Base-by-base conservation (phyloP, 2,797 vertebrate genomes). In the Ctenopoma multispine region DNA sequence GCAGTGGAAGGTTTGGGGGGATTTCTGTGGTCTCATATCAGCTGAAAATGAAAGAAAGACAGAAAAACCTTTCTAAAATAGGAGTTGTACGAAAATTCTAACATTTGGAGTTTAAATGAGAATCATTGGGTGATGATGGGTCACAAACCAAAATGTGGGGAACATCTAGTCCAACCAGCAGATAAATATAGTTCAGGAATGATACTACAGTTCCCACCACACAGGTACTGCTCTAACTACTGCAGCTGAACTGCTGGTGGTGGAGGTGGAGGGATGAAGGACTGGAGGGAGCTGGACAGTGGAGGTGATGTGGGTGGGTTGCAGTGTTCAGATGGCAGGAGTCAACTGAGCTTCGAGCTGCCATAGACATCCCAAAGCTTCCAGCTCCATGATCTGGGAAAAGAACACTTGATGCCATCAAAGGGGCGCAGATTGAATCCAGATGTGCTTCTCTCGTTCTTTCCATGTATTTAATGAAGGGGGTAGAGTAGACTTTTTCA, bases 331-430 rank as follows among this genome's bases (percentile, higher is more conserved):
- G 46, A 90, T 87, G 93, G 85, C 91, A 92, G 88, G 50, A 93
- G 91, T 88, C 67, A 76, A 82, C 82, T 93, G 90, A 85, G 91
- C 92, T 92, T 96, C 90, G 72, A 93, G 90, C 92, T 94, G 95
- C 95, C 95, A 94, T 89, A 94, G 95, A 94, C 94, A 93, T 96
- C 95, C 95, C 94, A 91, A 90, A 94, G 94, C 95, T 96, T 94
- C 94, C 96, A 96, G 94, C 94, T 94, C 90, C 93, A 93, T 87
- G 95, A 96, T 96, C 96, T 95, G 95, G 95, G 96, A 95, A 96
- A 96, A 96, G 96, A 96, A 96, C 96, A 97, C 96, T 97, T 97
- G 96, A 97, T 97, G 97, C 96, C 97, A 97, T 99, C 97, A 99
- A 99, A 99, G 97, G 92, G 87, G 93, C 90, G 87, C 87, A 90